Evolutionary conservation across 2,888 invertebrate genomes (phyloP), one percentile per base, ranked within the genome.

Genomic region (Drosophila falleni): DNA sequence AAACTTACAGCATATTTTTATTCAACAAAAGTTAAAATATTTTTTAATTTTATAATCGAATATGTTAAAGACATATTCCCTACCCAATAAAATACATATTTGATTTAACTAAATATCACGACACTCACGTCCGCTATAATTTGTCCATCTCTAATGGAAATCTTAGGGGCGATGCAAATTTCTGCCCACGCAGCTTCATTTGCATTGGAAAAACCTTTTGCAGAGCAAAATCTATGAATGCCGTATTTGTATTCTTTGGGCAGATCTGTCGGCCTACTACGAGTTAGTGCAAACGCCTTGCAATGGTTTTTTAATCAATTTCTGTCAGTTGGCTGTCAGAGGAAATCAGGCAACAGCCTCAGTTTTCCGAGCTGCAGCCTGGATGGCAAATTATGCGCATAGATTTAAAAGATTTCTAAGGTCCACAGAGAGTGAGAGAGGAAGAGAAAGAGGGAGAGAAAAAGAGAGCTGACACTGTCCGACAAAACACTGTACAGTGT

Each of bases 241-340:
- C 54, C 46, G 69, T 35, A 59, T 62, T 63, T 59, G 50, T 62
- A 63, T 63, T 55, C 61, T 74, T 66, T 59, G 67, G 53, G 55
- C 44, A 53, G 47, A 53, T 74, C 62, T 73, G 73, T 41, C 51
- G 78, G 68, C 78, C 78, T 64, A 73, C 66, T 35, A 56, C 53
- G 19, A 62, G 50, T 29, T 47, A 35, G 37, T 37, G 73, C 54
- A 54, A 71, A 54, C 79, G 82, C 69, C 78, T 78, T 72, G 66
- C 67, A 71, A 80, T 76, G 79, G 55, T 65, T 74, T 76, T 84
- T 84, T 88, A 84, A 84, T 84, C 84, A 89, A 85, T 89, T 87
- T 81, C 89, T 85, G 84, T 85, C 84, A 85, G 89, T 89, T 68
- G 72, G 61, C 81, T 89, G 84, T 87, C 84, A 84, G 84, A 33